Base-by-base conservation (phyloP, 2,113 vertebrate species). In the Lasiurus borealis region DNA sequence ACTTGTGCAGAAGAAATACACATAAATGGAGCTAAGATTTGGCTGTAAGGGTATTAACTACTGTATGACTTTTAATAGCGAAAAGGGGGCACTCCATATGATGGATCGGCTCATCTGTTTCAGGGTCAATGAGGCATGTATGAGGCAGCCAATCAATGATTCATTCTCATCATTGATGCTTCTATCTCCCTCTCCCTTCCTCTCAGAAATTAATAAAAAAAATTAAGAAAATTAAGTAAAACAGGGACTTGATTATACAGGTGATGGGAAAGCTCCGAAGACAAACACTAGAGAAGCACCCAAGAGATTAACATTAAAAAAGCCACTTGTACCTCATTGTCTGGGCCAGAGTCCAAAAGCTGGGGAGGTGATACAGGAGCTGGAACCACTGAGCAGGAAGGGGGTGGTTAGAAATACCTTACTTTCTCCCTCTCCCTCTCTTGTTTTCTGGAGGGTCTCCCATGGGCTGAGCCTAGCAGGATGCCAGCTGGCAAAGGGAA, bases 21-120 rank as follows among this genome's bases (percentile, higher is more conserved):
- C 18, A 40, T n/a, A 44, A 25, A 34, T 93, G 19, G 68, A 59
- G 52, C n/a, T 40, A 71, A 90, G 77, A 72, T 80, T 96, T 72
- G 72, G 10, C 64, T 71, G 59, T 29, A 36, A 66, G 15, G 19
- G 2, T 73, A 48, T 46, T 83, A 21, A 44, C 64, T 66, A 11
- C 27, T 40, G 5, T 52, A 16, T 68, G 44, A 46, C 29, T 93
- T 87, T 62, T 15, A 88, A 91, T 66, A 85, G 48, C 52, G 69
- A 40, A 71, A 71, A 18, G 52, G 48, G 52, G 57, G 57, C 50
- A 23, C 13, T 19, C 48, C 40, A 6, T 40, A 31, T 9, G 48
- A 5, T 46, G 66, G 40, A 14, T 36, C n/a, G 34, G 21, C n/a
- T n/a, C 7, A 50, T 29, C 7, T 12, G 18, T 68, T 16, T 80